Conservation (phyloP, 1,140 invertebrate genomes). For the Neuroterus valhalla region DNA sequence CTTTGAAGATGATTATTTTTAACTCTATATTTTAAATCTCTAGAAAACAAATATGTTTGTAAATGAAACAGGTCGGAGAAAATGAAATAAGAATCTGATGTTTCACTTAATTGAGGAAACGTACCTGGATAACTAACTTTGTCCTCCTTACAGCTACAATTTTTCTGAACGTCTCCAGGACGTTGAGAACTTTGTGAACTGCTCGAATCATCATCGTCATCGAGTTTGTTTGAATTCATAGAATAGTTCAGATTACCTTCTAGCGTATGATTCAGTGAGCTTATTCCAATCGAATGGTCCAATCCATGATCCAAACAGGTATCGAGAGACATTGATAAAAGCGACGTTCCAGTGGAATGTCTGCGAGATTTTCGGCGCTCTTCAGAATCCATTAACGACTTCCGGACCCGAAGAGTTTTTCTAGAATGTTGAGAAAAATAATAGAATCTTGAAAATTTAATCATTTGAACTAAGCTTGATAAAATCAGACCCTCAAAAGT, state of each 20-base stretch:
- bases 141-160: constrained; percentile 77
- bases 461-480: no score
- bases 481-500: no score
- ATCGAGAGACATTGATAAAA: constrained; percentile 72
- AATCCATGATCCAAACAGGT: constrained; percentile 66
- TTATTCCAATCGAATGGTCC: constrained; percentile 68
- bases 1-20: no score
- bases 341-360: constrained; percentile 82
- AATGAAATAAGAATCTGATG: not conserved
- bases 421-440: constrained; percentile 75
- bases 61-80: not conserved
- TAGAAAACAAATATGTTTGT: not conserved
- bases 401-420: constrained; percentile 84
- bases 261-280: constrained; percentile 65
- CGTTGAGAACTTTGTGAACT: constrained; percentile 76
- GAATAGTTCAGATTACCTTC: constrained; percentile 69
- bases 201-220: constrained; percentile 77
- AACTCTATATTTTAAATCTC: no score
- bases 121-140: constrained; percentile 69
- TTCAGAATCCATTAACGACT: constrained; percentile 79
- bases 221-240: constrained; percentile 71
- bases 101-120: not conserved
- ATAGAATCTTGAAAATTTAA: no score
- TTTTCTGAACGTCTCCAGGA: constrained; percentile 74
- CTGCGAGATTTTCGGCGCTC: constrained; percentile 85